Evolutionary conservation across 2,113 vertebrate genomes (phyloP), one percentile per base, ranked within the genome.

Genomic region (Tonatia bakeri): DNA sequence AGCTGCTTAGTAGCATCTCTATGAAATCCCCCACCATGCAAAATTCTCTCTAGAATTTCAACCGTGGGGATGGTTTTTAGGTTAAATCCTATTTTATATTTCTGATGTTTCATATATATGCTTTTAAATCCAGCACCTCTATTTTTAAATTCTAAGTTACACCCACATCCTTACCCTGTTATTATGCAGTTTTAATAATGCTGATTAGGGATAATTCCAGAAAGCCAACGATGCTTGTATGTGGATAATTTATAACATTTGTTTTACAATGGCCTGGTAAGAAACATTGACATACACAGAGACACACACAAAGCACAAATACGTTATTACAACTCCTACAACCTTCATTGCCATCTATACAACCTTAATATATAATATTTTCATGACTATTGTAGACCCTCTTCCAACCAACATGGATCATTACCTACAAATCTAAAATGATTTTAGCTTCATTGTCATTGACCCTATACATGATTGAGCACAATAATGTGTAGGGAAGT

Each of bases 381-480:
- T 84, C 33, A 24, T 64, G 75, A 76, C 43, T 88, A 88, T 72
- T 83, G 4, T 83, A 90, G 52, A 73, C 22, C 47, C 2, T 17
- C 31, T 92, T 94, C 47, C 43, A 70, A 50, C 73, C 64, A 79
- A 59, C n/a, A 72, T 47, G 64, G 69, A 50, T 89, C 64, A 85
- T 87, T 96, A 31, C 88, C 40, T 94, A 85, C 52, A 97, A 95
- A 81, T 10, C 38, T 83, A 28, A 84, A 92, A 92, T 45, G 2
- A 85, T 87, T 90, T 96, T 73, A 87, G 19, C 76, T 85, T 90
- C 56, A 72, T 86, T 84, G 52, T 54, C 28, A 85, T 56, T 82
- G 54, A 92, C 52, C 65, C 92, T 45, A n/a, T 4, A 90, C 20
- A 52, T 96, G 43, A 93, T 11, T 84, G 79, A 93, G 26, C 70